A percentile compares a stretch with the other conserved stretches of the same genome.
Evolutionary conservation across 1,140 invertebrate genomes (phyloP).

Genomic region (Drosophila pallidifrons): DNA sequence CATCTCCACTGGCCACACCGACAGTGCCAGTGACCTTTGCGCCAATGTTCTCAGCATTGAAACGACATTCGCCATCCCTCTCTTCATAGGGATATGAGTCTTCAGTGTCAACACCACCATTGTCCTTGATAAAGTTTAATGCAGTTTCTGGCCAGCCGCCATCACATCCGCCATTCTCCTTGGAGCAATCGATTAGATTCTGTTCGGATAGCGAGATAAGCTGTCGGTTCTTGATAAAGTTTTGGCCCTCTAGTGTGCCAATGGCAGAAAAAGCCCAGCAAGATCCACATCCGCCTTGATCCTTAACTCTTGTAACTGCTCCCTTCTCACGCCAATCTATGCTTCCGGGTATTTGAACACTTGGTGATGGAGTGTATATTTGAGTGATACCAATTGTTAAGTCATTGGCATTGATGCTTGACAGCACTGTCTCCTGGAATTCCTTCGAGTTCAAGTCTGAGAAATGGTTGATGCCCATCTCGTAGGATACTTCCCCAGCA

Average conservation of each 20-base stretch:
- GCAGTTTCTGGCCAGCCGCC: conserved; percentile 92
- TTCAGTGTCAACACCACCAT: conserved; percentile 90
- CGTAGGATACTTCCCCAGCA: neutral
- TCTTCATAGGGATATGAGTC: conserved; percentile 91
- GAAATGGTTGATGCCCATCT: conserved; percentile 19
- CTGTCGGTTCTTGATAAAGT: conserved; percentile 86
- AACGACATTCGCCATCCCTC: conserved; percentile 85
- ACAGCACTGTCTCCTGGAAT: neutral
- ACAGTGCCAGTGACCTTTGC: conserved; percentile 1
- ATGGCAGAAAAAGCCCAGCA: conserved; percentile 97
- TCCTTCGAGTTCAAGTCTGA: neutral
- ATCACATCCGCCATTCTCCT: conserved; percentile 88
- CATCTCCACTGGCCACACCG: no score
- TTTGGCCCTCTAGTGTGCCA: conserved; percentile 91
- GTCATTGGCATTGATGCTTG: neutral
- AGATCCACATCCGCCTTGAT: conserved; percentile 94
- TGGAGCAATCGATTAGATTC: conserved; percentile 95
- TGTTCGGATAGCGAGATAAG: conserved; percentile 95
- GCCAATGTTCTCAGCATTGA: conserved; percentile 16
- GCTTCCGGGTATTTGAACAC: neutral
- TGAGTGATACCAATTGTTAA: neutral
- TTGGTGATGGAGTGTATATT: neutral
- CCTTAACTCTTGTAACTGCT: conserved; percentile 59
- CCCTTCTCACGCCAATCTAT: conserved; percentile 18
- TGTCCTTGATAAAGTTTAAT: conserved; percentile 92